Percentiles rank a stretch among this genome's conserved stretches.
These are phyloP conservation scores for Dasypus novemcinctus DNA, from an alignment of 2,113 vertebrate genomes.

Conservation along the genomic window DNA sequence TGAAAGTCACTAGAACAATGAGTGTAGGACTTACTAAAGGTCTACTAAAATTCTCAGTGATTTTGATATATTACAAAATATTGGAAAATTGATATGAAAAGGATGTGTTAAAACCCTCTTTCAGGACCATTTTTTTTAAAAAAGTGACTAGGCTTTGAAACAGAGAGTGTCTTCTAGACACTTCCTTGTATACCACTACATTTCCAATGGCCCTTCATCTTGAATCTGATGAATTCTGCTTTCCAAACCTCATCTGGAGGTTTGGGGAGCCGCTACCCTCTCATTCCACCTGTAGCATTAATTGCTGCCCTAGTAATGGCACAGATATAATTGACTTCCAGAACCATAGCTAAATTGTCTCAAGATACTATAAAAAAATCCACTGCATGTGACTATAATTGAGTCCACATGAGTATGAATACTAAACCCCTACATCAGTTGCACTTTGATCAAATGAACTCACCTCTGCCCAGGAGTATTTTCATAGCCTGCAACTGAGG, in stretches of 20 bases:
- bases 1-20: slow-evolving; percentile 2
- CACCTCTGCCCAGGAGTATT: slow-evolving; percentile 14
- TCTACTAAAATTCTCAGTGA: slow-evolving; percentile 4
- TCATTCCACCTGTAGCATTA: not conserved
- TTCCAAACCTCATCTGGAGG: not conserved
- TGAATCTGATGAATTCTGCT: not conserved
- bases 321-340: slow-evolving; percentile 49
- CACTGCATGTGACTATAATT: slow-evolving; percentile 28
- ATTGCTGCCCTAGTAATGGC: not conserved
- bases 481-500: not conserved
- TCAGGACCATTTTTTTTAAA: slow-evolving; percentile 27
- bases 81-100: not conserved
- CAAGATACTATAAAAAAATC: not conserved
- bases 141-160: slow-evolving; percentile 23
- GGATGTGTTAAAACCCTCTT: not conserved
- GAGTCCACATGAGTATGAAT: not conserved
- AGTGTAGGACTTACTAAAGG: not conserved
- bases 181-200: not conserved
- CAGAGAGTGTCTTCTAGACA: not conserved
- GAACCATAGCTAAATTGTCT: slow-evolving; percentile 40
- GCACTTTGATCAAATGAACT: slow-evolving; percentile 15
- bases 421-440: slow-evolving; percentile 2
- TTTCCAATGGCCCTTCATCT: not conserved
- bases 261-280: not conserved
- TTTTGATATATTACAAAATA: slow-evolving; percentile 42